phyloP scores from a whole-genome alignment of 2,888 invertebrate species.

The Drosophila stalkeri region DNA sequence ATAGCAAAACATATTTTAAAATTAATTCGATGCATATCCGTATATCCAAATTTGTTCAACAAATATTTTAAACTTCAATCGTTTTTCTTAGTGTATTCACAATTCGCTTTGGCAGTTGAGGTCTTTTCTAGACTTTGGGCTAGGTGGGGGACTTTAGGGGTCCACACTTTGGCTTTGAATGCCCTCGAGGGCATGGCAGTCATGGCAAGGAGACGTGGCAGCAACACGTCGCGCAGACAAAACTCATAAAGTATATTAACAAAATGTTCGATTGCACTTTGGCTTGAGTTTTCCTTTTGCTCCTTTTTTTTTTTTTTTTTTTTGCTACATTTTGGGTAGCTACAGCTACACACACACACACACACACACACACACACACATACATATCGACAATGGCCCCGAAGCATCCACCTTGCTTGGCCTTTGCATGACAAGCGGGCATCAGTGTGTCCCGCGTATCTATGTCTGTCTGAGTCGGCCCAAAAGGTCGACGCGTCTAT shows the following conservation, averaged over 20 bases:
- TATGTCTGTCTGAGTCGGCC: conserved; percentile 29
- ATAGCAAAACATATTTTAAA: no score
- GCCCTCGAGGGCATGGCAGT: conserved; percentile 27
- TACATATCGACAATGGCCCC: conserved; percentile 13
- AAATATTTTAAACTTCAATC: no score
- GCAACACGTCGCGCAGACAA: conserved; percentile 68
- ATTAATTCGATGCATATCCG: no score
- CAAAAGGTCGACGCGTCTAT: conserved; percentile 48
- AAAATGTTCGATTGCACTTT: conserved; percentile 79
- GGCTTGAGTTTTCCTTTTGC: conserved; percentile 51
- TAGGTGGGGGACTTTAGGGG: conserved; percentile 4
- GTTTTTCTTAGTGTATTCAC: conserved; percentile 15
- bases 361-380: not conserved
- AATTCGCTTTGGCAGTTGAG: not conserved
- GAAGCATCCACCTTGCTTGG: conserved; percentile 9
- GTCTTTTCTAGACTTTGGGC: conserved; percentile 3
- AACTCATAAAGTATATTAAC: conserved; percentile 77
- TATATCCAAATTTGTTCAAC: not conserved
- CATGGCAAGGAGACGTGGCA: conserved; percentile 6
- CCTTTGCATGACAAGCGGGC: conserved; percentile 60
- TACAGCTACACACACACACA: conserved; percentile 4
- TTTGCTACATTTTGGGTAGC: conserved; percentile 14
- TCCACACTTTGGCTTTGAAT: conserved; percentile 49
- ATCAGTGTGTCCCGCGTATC: conserved; percentile 51
- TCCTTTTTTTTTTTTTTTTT: conserved; percentile 10